Percentiles rank a stretch among this genome's conserved stretches.
Evolutionary conservation across 2,888 invertebrate genomes (phyloP).

Genomic region (Chesias legatella): DNA sequence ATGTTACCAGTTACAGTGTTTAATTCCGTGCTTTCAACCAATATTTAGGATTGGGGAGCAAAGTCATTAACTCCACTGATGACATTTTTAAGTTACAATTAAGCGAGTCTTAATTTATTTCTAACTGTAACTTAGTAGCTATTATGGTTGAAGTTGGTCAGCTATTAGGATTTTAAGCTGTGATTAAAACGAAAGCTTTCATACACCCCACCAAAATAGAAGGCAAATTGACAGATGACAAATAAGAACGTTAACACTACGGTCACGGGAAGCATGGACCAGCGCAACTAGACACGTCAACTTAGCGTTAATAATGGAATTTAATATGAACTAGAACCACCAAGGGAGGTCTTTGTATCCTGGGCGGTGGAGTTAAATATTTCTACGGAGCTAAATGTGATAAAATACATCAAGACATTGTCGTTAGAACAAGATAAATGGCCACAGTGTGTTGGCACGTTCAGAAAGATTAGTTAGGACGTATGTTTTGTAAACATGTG

Average conservation of each 20-base stretch:
- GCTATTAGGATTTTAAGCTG: slow-evolving; percentile 1
- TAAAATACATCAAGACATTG: slow-evolving; percentile 78
- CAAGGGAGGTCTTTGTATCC: slow-evolving; percentile 37
- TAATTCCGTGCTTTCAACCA: too few relatives aligned
- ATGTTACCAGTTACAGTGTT: too few relatives aligned
- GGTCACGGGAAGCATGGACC: slow-evolving; percentile 54
- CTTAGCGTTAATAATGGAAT: slow-evolving; percentile 3
- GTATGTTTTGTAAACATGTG: slow-evolving; percentile 44
- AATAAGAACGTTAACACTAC: slow-evolving; percentile 75
- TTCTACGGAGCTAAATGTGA: slow-evolving; percentile 72
- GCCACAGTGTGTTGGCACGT: slow-evolving; percentile 58
- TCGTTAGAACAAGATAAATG: slow-evolving; percentile 74
- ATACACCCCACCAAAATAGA: slow-evolving; percentile 74
- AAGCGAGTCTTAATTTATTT: too few relatives aligned
- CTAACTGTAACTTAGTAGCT: too few relatives aligned
- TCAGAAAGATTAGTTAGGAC: slow-evolving; percentile 53
- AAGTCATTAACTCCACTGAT: too few relatives aligned
- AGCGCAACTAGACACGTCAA: slow-evolving; percentile 35
- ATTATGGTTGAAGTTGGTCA: neutral
- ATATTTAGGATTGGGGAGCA: too few relatives aligned
- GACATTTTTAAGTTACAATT: too few relatives aligned
- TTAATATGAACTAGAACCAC: slow-evolving; percentile 24
- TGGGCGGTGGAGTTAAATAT: slow-evolving; percentile 64
- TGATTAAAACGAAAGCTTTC: slow-evolving; percentile 67
- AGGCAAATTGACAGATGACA: slow-evolving; percentile 78